Evolutionary conservation across 1,140 invertebrate genomes (phyloP).

Genomic region (Tribolium madens): DNA sequence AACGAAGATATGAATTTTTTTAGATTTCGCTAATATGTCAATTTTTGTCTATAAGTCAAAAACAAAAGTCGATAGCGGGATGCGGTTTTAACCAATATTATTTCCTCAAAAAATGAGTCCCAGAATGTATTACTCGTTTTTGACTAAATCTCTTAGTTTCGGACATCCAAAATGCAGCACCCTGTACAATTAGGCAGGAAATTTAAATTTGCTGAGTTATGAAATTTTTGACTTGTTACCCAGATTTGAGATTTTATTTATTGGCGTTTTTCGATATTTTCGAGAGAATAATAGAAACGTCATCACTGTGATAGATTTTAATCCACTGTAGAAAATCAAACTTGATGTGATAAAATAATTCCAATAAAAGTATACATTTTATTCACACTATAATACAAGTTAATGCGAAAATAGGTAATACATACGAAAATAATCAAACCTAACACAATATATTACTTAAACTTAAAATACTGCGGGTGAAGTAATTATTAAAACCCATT

Average conservation of each 20-base stretch:
- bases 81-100: no score
- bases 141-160: no score
- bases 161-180: no score
- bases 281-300: background rate
- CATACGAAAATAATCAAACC: conserved; percentile 17
- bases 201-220: no score
- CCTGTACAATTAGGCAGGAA: no score
- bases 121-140: no score
- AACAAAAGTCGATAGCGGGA: no score
- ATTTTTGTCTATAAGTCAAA: no score
- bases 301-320: conserved; percentile 23
- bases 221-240: conserved; percentile 1
- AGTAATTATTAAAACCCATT: conserved; percentile 2
- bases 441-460: conserved; percentile 34
- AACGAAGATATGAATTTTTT: no score
- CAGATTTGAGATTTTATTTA: conserved; percentile 14
- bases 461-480: conserved; percentile 22
- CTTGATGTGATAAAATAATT: conserved; percentile 26
- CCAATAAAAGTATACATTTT: conserved; percentile 16
- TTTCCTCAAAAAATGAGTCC: no score
- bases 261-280: background rate
- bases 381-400: conserved; percentile 30
- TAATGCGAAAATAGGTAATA: conserved; percentile 1
- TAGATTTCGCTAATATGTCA: no score
- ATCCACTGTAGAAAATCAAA: conserved; percentile 28